A percentile compares a stretch with the other conserved stretches of the same genome.
phyloP scores from a whole-genome alignment of 2,888 invertebrate genomes.

The Rhyacophila evoluta region DNA sequence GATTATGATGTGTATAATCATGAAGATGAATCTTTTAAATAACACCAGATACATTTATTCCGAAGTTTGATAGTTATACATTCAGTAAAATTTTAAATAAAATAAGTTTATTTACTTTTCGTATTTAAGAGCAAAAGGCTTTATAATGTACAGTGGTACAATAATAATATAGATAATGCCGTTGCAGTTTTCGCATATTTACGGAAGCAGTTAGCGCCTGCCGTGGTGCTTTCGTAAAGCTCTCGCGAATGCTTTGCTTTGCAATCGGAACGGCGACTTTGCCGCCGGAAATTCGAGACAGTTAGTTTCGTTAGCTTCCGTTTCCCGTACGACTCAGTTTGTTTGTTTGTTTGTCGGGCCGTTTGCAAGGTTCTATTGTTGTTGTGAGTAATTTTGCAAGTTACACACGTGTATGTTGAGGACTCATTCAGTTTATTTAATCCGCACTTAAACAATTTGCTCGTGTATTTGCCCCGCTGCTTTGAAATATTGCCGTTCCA shows the following conservation, averaged over 20 bases:
- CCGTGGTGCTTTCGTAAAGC: background rate
- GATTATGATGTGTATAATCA: no score
- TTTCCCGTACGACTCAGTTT: background rate
- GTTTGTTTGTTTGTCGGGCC: conserved; percentile 3
- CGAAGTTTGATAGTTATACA: no score
- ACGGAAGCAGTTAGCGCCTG: conserved; percentile 9
- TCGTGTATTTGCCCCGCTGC: background rate
- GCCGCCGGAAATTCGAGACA: conserved; percentile 17
- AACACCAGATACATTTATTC: no score
- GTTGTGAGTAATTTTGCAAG: background rate
- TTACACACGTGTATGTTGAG: background rate
- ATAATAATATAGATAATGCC: background rate
- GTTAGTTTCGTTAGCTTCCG: background rate
- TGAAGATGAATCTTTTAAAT: no score
- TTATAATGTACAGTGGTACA: background rate
- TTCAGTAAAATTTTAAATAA: no score
- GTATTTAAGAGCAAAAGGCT: background rate
- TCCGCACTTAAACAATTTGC: background rate
- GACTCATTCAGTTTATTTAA: background rate
- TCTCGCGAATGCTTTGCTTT: background rate
- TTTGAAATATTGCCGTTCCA: no score
- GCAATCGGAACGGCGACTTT: conserved; percentile 8
- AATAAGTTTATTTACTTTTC: no score
- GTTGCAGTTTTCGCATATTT: background rate
- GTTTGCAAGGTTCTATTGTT: background rate